phyloP scores from a whole-genome alignment of 2,888 invertebrate species.

The Chloromyia formosa region DNA sequence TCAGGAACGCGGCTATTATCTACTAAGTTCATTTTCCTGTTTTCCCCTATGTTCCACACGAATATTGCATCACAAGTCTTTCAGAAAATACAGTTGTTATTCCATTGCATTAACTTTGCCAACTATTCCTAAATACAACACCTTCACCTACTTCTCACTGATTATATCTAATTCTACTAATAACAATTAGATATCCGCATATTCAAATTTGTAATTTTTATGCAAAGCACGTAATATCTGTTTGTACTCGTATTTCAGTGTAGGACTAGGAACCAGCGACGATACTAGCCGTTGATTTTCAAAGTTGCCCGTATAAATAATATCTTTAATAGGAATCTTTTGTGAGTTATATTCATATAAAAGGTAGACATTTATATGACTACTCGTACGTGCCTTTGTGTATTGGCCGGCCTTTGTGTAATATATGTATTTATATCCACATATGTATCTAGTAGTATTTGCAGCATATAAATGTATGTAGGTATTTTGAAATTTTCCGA shows the following conservation, averaged over 20 bases:
- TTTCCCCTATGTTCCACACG: too few relatives aligned
- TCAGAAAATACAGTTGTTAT: too few relatives aligned
- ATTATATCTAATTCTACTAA: background rate
- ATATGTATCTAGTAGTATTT: background rate
- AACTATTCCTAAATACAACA: background rate
- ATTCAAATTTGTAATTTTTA: conserved; percentile 31
- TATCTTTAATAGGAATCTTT: conserved; percentile 32
- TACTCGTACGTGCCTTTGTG: background rate
- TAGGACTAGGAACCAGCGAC: background rate
- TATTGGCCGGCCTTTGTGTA: conserved; percentile 8
- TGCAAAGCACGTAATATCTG: conserved; percentile 38
- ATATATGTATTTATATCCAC: background rate
- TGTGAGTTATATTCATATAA: conserved; percentile 15
- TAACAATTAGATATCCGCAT: conserved; percentile 27
- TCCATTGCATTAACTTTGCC: too few relatives aligned
- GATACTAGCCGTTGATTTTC: background rate
- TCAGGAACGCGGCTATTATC: too few relatives aligned
- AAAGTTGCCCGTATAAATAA: conserved; percentile 18
- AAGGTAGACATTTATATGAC: conserved; percentile 8
- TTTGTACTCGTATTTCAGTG: conserved; percentile 12
- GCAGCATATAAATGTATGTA: background rate
- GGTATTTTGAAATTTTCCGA: too few relatives aligned
- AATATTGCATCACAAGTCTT: too few relatives aligned
- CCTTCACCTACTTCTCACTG: background rate
- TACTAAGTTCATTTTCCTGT: too few relatives aligned